Percentiles rank a stretch among this genome's conserved stretches.
phyloP scores from a whole-genome alignment of 2,113 vertebrate genomes.

The Elaphurus davidianus region DNA sequence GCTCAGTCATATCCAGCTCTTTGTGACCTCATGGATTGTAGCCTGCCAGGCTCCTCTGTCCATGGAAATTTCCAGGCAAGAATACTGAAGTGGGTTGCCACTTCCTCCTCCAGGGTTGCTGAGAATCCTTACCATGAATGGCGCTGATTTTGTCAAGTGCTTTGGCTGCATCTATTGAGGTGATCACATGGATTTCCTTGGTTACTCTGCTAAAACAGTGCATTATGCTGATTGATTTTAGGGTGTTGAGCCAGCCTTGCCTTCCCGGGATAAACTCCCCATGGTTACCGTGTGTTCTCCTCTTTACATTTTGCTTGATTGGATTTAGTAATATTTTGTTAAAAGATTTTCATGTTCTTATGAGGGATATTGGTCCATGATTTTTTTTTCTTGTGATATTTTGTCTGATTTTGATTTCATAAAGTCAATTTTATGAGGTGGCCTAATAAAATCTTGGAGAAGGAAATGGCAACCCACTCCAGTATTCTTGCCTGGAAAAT shows the following conservation, averaged over 20 bases:
- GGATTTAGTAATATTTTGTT: neutral
- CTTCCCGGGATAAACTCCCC: neutral
- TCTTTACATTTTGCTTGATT: neutral
- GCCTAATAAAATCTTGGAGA: neutral
- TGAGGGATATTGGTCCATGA: too few species aligned
- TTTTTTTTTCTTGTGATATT: neutral
- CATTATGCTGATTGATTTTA: accelerated
- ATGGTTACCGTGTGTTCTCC: neutral
- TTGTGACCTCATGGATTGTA: neutral
- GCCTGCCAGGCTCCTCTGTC: neutral
- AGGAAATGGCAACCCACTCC: too few species aligned
- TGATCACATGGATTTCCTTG: too few species aligned
- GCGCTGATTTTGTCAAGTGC: neutral
- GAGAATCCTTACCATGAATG: neutral
- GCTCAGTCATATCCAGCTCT: neutral
- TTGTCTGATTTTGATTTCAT: neutral
- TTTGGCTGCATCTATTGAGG: accelerated
- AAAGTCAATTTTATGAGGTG: neutral
- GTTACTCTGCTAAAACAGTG: too few species aligned
- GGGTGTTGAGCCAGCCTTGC: neutral
- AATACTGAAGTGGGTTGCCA: neutral
- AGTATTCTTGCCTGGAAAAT: too few species aligned
- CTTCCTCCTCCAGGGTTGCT: neutral
- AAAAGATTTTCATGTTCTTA: neutral
- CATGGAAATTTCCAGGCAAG: neutral